Conservation (phyloP, 2,797 vertebrate genomes). For the Petrocephalus schoutedeni region DNA sequence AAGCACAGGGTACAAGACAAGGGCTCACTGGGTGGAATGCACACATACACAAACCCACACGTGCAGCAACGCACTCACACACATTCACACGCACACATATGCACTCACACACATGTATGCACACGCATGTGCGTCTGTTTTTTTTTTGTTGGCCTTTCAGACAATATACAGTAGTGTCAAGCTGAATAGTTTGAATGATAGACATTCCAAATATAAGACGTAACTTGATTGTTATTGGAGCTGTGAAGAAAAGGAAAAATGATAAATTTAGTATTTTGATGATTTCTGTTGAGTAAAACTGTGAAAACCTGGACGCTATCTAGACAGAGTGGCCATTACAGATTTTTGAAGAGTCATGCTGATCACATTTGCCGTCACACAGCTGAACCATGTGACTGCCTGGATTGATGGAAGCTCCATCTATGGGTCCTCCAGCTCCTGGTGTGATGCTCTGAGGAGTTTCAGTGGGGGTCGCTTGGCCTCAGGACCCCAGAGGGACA, state of each 20-base stretch:
- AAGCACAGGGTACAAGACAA: not conserved
- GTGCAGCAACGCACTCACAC: too few relatives aligned
- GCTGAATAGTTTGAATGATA: not conserved
- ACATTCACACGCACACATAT: not conserved
- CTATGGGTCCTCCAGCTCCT: constrained; percentile 81
- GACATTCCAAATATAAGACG: not conserved
- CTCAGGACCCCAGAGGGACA: constrained; percentile 45
- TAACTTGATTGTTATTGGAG: not conserved
- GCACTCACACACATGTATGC: not conserved
- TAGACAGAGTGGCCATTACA: not conserved
- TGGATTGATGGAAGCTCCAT: constrained; percentile 97
- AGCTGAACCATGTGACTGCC: constrained; percentile 81
- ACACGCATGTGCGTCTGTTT: not conserved
- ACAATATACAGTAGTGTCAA: not conserved
- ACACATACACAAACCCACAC: not conserved
- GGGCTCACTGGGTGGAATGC: not conserved
- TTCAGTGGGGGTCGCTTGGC: constrained; percentile 73
- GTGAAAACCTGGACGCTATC: not conserved
- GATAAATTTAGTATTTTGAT: not conserved
- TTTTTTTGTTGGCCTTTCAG: not conserved
- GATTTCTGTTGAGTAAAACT: not conserved
- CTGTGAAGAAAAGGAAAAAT: not conserved
- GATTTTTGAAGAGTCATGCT: not conserved
- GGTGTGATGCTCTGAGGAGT: constrained; percentile 80
- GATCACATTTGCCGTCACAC: not conserved